Percentiles rank a stretch among this genome's conserved stretches.
Conservation (phyloP, 2,113 vertebrate genomes). For the Dipodomys ordii region DNA sequence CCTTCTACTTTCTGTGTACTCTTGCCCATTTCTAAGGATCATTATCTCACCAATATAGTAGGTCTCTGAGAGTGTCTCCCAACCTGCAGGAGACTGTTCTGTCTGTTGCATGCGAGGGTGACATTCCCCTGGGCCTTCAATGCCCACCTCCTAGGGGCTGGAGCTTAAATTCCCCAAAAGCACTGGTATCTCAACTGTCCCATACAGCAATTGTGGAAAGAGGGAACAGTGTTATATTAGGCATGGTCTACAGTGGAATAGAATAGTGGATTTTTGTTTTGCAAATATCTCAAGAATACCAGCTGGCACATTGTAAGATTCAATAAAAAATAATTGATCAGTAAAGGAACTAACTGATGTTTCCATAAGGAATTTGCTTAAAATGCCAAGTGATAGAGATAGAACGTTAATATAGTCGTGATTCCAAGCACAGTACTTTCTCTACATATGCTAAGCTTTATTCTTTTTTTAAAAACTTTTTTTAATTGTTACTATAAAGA, state of each 20-base stretch:
- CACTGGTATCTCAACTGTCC: neutral
- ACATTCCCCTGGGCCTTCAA: neutral
- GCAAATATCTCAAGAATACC: neutral
- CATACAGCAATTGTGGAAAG: neutral
- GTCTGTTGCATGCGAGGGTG: neutral
- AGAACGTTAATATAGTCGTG: neutral
- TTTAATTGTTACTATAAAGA: no score
- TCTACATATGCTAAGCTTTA: neutral
- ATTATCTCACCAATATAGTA: neutral
- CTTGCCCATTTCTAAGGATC: neutral
- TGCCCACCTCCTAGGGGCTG: neutral
- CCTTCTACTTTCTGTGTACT: neutral
- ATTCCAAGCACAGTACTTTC: neutral
- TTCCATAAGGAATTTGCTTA: neutral
- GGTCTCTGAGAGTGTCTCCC: neutral
- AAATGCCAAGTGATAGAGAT: neutral
- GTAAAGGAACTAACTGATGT: neutral
- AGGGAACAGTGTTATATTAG: neutral
- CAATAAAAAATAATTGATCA: constrained; percentile 11
- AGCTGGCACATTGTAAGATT: neutral
- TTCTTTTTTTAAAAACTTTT: no score
- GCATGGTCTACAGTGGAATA: neutral
- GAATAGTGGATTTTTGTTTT: neutral
- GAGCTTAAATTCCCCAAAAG: neutral
- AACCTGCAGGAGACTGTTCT: neutral